Base-by-base conservation (phyloP, 2,113 vertebrate species). In the Catagonus wagneri region DNA sequence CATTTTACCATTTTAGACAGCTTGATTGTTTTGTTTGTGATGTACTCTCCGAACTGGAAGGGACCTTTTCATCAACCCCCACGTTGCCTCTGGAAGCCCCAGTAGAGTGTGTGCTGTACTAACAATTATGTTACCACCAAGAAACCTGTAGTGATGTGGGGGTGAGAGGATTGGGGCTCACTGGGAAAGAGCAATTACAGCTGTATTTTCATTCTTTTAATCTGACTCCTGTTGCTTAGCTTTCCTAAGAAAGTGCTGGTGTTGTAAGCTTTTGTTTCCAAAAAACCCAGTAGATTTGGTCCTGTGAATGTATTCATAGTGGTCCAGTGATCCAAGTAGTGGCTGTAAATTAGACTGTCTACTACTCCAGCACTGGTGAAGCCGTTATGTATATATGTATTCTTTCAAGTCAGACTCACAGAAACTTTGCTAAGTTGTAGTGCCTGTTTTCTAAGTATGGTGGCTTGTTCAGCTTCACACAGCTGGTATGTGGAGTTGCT, bases 231-330 rank as follows among this genome's bases (percentile, higher is more conserved):
- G 3, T 63, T 72, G 75, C 23, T 75, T 56, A 69, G 16, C 12
- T 93, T 96, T 96, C 71, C 25, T 75, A 80, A 75, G 65, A 68
- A 90, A 90, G 79, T 78, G 58, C 25, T 93, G 8, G 29, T 92
- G 58, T 22, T 81, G 19, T 56, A 6, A 6, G 71, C 54, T 63
- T 90, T 80, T 69, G 1, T 75, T 61, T 81, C 25, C 71, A 20
- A 76, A 81, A 80, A 90, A 50, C 56, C 44, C 44, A 71, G 54
- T 89, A 3, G 7, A 22, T 34, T 88, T 88, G 66, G 10, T 23
- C 44, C 60, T 89, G 6, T 71, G 27, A 61, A 69, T 54, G 20
- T 85, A 32, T 72, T 85, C 27, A n/a, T 66, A 52, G 13, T 44
- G 39, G 69, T n/a, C 39, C 6, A 72, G 72, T 61, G 50, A 78